A percentile compares a stretch with the other conserved stretches of the same genome.
Conservation (phyloP, 2,888 invertebrate genomes). For the Tetragonisca angustula region DNA sequence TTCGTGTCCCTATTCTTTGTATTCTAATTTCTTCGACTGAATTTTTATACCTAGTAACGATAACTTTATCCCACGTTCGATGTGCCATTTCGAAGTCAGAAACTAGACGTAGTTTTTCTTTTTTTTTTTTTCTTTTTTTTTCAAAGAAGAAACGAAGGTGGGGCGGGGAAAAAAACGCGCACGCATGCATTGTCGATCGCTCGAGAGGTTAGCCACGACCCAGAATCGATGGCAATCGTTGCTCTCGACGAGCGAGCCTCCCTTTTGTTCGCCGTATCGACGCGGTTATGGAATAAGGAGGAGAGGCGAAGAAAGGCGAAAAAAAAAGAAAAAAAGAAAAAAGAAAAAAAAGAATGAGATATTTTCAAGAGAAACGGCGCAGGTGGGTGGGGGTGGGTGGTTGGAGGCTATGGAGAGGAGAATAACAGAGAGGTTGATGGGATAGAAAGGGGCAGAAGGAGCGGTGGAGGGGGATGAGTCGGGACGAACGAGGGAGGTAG, state of each 20-base stretch:
- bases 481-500: slow-evolving; percentile 74
- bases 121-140: too few relatives aligned
- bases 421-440: slow-evolving; percentile 13
- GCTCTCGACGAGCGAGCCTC: background rate
- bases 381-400: background rate
- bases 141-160: too few relatives aligned
- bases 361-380: slow-evolving; percentile 9
- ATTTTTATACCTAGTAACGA: background rate
- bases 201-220: background rate
- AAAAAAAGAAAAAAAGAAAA: too few relatives aligned
- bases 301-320: background rate
- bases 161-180: too few relatives aligned
- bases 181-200: background rate
- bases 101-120: too few relatives aligned
- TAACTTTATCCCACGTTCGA: background rate
- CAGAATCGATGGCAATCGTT: slow-evolving; percentile 41
- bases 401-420: background rate
- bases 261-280: slow-evolving; percentile 25
- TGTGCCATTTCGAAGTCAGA: background rate
- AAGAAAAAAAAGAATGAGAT: slow-evolving; percentile 3
- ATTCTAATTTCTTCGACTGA: too few relatives aligned
- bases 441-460: background rate
- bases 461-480: slow-evolving; percentile 45
- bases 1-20: too few relatives aligned
- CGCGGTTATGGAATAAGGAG: background rate